phyloP scores from a whole-genome alignment of 1,140 invertebrate genomes.

The Zaprionus ornatus region DNA sequence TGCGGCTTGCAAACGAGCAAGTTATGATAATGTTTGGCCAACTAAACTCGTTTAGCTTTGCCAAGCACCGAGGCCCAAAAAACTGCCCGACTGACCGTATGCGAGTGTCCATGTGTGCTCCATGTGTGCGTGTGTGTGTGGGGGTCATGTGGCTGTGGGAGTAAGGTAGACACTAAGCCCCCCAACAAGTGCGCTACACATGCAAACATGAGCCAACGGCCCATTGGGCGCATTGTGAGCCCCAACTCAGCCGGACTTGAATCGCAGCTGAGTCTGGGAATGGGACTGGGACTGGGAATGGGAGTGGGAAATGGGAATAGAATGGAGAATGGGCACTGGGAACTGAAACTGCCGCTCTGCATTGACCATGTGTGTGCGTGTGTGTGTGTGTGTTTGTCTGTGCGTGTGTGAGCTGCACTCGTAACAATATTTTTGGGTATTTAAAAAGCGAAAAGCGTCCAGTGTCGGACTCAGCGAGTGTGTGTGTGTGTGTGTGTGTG shows the following conservation, averaged over 20 bases:
- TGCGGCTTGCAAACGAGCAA: conserved; percentile 80
- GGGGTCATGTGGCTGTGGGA: conserved; percentile 29
- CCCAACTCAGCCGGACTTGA: conserved; percentile 21
- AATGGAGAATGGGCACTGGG: neutral
- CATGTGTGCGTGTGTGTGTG: conserved; percentile 11
- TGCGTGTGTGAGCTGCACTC: conserved; percentile 49
- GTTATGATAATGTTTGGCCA: conserved; percentile 81
- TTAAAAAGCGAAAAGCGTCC: conserved; percentile 56
- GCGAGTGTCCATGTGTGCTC: neutral
- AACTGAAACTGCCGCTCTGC: conserved; percentile 7
- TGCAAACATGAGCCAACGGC: conserved; percentile 56
- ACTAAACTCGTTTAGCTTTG: conserved; percentile 78
- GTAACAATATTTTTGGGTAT: conserved; percentile 73
- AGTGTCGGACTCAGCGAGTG: conserved; percentile 8
- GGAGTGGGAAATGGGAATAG: neutral
- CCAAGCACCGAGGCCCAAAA: conserved; percentile 51
- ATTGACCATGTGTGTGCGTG: conserved; percentile 37
- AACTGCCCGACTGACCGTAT: conserved; percentile 10
- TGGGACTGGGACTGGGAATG: neutral
- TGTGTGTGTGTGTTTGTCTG: conserved; percentile 33
- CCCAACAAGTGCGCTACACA: conserved; percentile 63
- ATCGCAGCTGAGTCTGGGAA: neutral
- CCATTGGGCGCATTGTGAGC: conserved; percentile 63
- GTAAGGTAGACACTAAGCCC: conserved; percentile 56
- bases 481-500: conserved; percentile 38